Conservation (phyloP, 2,888 invertebrate genomes). For the Epiblema foenella region DNA sequence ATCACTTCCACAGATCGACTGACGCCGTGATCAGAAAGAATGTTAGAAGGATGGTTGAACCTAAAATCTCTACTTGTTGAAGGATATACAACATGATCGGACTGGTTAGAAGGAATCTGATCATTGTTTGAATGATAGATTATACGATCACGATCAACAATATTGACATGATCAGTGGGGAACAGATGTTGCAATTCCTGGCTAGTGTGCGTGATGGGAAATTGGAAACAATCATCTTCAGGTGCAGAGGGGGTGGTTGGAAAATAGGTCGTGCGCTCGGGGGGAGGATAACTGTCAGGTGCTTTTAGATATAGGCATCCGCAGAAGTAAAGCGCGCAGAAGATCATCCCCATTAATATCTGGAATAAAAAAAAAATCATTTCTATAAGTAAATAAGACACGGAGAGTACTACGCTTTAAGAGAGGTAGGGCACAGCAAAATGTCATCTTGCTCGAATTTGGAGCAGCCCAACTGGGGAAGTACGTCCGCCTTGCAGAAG, state of each 20-base stretch:
- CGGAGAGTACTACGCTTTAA: no score
- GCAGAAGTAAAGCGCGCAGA: neutral
- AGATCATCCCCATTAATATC: neutral
- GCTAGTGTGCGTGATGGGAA: neutral
- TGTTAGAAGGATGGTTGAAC: neutral
- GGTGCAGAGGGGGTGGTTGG: neutral
- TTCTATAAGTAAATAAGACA: no score
- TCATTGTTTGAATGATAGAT: neutral
- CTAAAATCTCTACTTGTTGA: neutral
- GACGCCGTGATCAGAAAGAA: neutral
- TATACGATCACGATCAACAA: neutral
- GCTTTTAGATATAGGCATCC: neutral
- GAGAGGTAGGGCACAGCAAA: no score
- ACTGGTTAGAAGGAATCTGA: constrained; percentile 1
- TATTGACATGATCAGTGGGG: neutral
- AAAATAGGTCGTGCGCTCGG: neutral
- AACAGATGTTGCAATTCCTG: neutral
- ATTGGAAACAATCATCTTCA: neutral
- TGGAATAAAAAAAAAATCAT: neutral
- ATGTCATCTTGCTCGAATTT: no score
- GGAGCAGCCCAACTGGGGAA: no score
- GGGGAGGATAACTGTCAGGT: neutral
- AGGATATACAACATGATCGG: neutral
- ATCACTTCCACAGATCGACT: neutral
- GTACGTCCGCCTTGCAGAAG: no score